Base-by-base conservation (phyloP, 2,888 invertebrate genomes). In the Clepsis dumicolana region DNA sequence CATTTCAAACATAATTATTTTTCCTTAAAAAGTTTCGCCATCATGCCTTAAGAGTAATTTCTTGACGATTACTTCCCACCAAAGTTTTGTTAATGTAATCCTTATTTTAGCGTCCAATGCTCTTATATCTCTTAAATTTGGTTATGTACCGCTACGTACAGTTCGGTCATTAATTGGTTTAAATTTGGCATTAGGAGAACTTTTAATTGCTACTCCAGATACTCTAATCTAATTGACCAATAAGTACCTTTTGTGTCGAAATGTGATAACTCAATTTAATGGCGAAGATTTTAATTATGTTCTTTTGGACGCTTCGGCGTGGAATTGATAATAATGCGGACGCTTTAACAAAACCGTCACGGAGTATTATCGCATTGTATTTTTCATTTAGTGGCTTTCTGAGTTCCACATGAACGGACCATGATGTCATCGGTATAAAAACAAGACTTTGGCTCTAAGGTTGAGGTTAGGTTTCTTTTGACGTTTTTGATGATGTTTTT, bases 311-410 rank as follows among this genome's bases (percentile, higher is more conserved):
- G 72, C 75, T 80, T 79, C 64, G 70, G 75, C 87, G 84, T 88
- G 80, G 80, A 86, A 90, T 90, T 76, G 81, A 75, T 89, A 88
- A 89, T 89, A 80, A 83, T 81, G 73, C 73, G 70, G 76, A 76
- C 72, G 77, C 74, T 73, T 80, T 78, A 77, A 75, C 74, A 80
- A 79, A 84, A 81, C 74, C 77, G 83, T 85, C 86, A 87, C 81
- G 86, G 82, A 72, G 64, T 74, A 79, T 86, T 80, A 84, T 79
- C 75, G 66, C 68, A 70, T 75, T 73, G 70, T 60, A 70, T 70
- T 72, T 64, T 77, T 77, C 70, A 70, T 76, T 80, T 78, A 76
- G 73, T 80, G 79, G 74, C 76, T 77, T 79, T 75, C 71, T 72
- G 48, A 64, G 68, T 65, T 71, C 70, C 71, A 66, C 64, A 66